Percentiles rank a stretch among this genome's conserved stretches.
Conservation (phyloP, 2,888 invertebrate genomes). For the Acleris laterana region DNA sequence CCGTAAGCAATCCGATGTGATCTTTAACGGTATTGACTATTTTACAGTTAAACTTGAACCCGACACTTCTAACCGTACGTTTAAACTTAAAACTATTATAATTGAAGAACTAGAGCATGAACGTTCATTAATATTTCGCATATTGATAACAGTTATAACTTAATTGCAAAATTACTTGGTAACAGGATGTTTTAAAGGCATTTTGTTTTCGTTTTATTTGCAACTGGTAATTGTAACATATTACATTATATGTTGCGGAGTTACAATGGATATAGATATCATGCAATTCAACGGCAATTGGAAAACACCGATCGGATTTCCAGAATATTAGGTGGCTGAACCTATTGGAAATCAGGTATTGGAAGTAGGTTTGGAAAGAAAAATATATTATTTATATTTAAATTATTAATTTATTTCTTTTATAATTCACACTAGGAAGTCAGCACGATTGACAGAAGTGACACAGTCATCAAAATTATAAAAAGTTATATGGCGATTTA, state of each 20-base stretch:
- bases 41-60: constrained; percentile 16
- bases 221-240: background rate
- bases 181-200: constrained; percentile 1
- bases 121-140: constrained; percentile 50
- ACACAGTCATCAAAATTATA: too few relatives aligned
- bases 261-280: background rate
- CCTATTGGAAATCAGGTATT: too few relatives aligned
- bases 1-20: constrained; percentile 6
- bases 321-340: too few relatives aligned
- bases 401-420: too few relatives aligned
- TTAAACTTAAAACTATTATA: constrained; percentile 46
- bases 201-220: background rate
- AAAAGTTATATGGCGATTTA: too few relatives aligned
- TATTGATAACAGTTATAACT: constrained; percentile 11
- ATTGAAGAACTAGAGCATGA: constrained; percentile 66
- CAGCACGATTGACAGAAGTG: too few relatives aligned
- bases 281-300: background rate
- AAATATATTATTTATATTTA: too few relatives aligned
- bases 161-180: constrained; percentile 2
- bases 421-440: too few relatives aligned
- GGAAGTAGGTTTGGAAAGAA: too few relatives aligned
- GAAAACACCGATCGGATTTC: too few relatives aligned
- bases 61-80: background rate
- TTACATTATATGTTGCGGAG: background rate
- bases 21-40: constrained; percentile 9